A percentile compares a stretch with the other conserved stretches of the same genome.
phyloP scores from a whole-genome alignment of 2,113 vertebrate species.

The Acanthisitta chloris region DNA sequence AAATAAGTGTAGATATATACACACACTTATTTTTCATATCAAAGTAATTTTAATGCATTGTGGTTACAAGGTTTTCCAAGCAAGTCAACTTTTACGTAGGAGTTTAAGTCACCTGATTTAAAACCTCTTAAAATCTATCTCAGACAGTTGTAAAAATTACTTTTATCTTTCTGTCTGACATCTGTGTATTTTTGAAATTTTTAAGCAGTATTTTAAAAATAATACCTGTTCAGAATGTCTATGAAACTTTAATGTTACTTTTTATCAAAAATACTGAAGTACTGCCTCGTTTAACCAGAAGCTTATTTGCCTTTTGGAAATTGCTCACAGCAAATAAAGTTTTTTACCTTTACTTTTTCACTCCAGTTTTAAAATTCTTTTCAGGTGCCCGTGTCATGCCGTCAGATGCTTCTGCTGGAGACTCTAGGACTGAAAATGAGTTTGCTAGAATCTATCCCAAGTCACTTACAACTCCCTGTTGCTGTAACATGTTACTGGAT shows the following conservation, averaged over 20 bases:
- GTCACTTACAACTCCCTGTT: constrained; percentile 70
- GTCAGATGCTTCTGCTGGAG: constrained; percentile 74
- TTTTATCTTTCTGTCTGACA: background rate
- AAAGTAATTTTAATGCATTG: background rate
- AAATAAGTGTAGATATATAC: no score
- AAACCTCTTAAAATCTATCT: background rate
- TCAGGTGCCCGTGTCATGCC: constrained; percentile 53
- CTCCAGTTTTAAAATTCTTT: background rate
- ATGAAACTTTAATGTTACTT: background rate
- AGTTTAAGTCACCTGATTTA: background rate
- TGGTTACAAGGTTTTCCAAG: background rate
- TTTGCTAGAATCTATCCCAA: constrained; percentile 60
- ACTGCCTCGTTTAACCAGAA: background rate
- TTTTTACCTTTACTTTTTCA: background rate
- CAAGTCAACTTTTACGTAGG: background rate
- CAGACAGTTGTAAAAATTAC: background rate
- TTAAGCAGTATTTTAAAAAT: background rate
- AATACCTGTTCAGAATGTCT: background rate
- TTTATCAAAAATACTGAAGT: background rate
- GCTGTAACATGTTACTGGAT: constrained; percentile 83
- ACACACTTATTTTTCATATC: background rate
- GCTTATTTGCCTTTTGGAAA: background rate
- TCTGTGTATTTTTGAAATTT: background rate
- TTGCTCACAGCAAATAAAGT: background rate
- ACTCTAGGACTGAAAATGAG: constrained; percentile 69